Conservation (phyloP, 2,888 invertebrate species). For the Biston stratarius region DNA sequence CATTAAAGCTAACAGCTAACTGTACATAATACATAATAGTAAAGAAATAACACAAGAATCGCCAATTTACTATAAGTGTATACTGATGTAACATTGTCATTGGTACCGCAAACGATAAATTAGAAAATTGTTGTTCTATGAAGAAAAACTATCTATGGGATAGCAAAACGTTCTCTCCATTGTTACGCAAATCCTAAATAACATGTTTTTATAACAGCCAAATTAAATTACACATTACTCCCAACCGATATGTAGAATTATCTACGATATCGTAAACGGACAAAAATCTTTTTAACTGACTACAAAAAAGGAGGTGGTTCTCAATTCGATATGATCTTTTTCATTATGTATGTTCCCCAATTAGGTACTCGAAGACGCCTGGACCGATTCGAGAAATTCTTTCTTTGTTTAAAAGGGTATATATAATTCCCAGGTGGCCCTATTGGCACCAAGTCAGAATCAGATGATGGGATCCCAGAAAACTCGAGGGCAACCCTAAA, state of each 20-base stretch:
- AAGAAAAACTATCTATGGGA: constrained; percentile 25
- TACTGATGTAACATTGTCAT: constrained; percentile 32
- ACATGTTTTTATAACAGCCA: constrained; percentile 20
- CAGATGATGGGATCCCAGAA: no score
- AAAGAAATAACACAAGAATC: constrained; percentile 24
- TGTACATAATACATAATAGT: constrained; percentile 25
- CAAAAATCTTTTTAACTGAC: constrained; percentile 1
- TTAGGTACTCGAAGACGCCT: no score
- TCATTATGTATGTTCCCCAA: no score
- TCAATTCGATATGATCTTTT: no score
- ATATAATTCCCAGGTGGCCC: no score
- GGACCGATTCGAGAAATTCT: no score
- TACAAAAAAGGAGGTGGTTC: no score
- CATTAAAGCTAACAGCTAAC: constrained; percentile 28
- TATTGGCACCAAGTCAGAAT: no score
- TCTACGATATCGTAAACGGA: constrained; percentile 14
- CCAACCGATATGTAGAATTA: constrained; percentile 33
- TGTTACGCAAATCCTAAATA: constrained; percentile 32
- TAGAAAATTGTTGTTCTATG: constrained; percentile 26
- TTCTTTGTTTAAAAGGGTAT: no score
- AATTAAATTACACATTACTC: constrained; percentile 37
- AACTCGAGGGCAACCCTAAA: no score
- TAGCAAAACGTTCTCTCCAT: constrained; percentile 26
- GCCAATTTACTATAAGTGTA: constrained; percentile 21
- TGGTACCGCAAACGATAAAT: constrained; percentile 24